A percentile compares a stretch with the other conserved stretches of the same genome.
These are phyloP conservation scores for Hypanus sabinus DNA, from an alignment of 2,113 vertebrate species.

Conservation along the genomic window DNA sequence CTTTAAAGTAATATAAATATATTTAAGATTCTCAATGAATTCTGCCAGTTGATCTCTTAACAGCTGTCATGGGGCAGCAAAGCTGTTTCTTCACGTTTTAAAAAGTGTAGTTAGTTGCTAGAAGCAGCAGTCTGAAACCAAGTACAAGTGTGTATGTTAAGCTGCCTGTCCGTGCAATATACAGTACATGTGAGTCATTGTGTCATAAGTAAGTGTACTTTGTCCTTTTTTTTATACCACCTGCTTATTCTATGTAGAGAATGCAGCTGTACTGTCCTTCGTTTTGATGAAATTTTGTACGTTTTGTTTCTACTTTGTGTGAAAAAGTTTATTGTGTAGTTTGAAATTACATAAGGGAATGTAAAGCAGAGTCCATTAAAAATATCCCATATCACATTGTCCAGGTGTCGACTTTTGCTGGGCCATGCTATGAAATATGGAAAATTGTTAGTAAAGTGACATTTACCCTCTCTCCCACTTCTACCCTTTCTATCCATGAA, in stretches of 20 bases:
- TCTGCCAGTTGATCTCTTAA: conserved; percentile 4
- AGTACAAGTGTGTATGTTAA: conserved; percentile 24
- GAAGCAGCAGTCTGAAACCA: conserved; percentile 26
- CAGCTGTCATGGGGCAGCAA: background rate
- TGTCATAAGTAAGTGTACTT: conserved; percentile 27
- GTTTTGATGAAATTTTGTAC: conserved; percentile 38
- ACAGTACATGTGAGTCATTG: conserved; percentile 21
- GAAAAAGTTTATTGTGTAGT: conserved; percentile 34
- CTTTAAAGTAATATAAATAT: background rate
- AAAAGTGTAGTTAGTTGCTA: conserved; percentile 22
- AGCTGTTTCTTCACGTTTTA: background rate
- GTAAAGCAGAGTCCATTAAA: conserved; percentile 36
- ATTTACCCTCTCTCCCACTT: background rate
- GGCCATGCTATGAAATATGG: background rate
- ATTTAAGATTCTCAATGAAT: background rate
- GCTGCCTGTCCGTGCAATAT: conserved; percentile 32
- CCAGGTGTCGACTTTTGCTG: conserved; percentile 9
- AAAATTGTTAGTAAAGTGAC: background rate
- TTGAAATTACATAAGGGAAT: conserved; percentile 37
- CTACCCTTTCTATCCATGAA: background rate
- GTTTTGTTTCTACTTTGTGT: conserved; percentile 37
- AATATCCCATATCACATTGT: background rate
- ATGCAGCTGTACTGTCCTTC: conserved; percentile 32
- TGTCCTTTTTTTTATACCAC: conserved; percentile 14
- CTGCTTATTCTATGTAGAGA: conserved; percentile 28